Base-by-base conservation (phyloP, 2,113 vertebrate species). In the Ophthalmolycus amberensis region DNA sequence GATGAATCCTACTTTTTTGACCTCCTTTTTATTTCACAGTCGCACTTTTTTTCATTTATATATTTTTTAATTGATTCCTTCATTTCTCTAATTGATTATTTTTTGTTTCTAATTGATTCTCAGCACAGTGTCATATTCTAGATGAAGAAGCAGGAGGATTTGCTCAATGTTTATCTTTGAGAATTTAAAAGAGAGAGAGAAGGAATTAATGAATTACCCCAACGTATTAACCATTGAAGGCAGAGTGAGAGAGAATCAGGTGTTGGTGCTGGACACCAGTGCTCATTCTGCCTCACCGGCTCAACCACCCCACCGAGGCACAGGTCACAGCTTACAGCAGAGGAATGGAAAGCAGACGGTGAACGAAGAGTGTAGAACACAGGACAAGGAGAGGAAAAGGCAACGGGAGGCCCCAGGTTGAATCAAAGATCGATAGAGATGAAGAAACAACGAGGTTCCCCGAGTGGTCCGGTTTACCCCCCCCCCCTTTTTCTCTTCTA, bases 401-500 rank as follows among this genome's bases (percentile, higher is more conserved):
- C 38, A 29, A 42, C 0, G 1, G 54, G 73, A 65, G 72, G 71
- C 54, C 65, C 62, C 42, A 42, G 58, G 71, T 85, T 81, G 85
- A 85, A 86, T 87, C 89, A 93, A 64, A 91, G 92, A 94, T 92
- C 92, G 92, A 94, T 94, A 91, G 77, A 91, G 80, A 84, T 71
- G 80, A 82, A 87, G 72, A 88, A 91, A 88, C 52, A 12, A 79
- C 62, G 32, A 87, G 82, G 85, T 86, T 89, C 81, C 81, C 46
- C 15, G 64, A 83, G 75, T 71, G 65, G 90, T 88, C 84, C 80
- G 88, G 85, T 93, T 90, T 89, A 90, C 87, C 88, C 48, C 38
- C 80, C 67, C 60, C 88, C 59, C 50, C 37, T 54, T 85, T 67
- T 95, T 94, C 94, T 92, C 93, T 95, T 94, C 95, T 97, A 97